Base-by-base conservation (phyloP, 1,140 invertebrate species). In the Eriosoma lanigerum region DNA sequence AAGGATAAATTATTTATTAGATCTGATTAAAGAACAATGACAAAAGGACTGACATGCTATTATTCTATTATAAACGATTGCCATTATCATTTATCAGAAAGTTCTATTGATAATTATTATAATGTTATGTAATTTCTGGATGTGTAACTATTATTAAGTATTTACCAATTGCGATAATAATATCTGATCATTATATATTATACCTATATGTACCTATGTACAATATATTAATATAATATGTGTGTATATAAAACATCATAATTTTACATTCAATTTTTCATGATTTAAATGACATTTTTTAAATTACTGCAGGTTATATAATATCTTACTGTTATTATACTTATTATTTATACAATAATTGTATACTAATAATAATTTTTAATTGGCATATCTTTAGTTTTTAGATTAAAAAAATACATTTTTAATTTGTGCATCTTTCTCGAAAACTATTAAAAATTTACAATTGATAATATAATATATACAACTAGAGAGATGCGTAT, bases 1-100 rank as follows among this genome's bases (percentile, higher is more conserved):
- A 68, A 46, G n/a, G 44, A 68, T 68, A 68, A 68, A 48, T 48
- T 24, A 68, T 68, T 68, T 48, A 68, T 48, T 26, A 68, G 5
- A 68, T 68, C 21, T 17, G 4, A 68, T 68, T 68, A 17, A 13
- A 68, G 64, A 46, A 68, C 38, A 46, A 68, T 68, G 64, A 6
- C 10, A 64, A 12, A 38, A 29, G 10, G 9, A 38, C 19, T 38
- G 10, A 9, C 62, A 13, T 64, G 62, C 32, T 26, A 32, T 64
- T 64, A 64, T 38, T 64, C 29, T 46, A 68, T 46, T 15, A 46
- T 44, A 46, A 19, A 68, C 10, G 32, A 38, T 19, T 24, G 17
- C 10, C 21, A 68, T 68, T 48, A 48, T 68, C 38, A 48, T 24
- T 46, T 68, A 21, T 68, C 13, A 68, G 44, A 64, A n/a, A 48